A percentile compares a stretch with the other conserved stretches of the same genome.
These are phyloP conservation scores for Nyctibius grandis DNA, from an alignment of 2,797 vertebrate species.

Conservation along the genomic window DNA sequence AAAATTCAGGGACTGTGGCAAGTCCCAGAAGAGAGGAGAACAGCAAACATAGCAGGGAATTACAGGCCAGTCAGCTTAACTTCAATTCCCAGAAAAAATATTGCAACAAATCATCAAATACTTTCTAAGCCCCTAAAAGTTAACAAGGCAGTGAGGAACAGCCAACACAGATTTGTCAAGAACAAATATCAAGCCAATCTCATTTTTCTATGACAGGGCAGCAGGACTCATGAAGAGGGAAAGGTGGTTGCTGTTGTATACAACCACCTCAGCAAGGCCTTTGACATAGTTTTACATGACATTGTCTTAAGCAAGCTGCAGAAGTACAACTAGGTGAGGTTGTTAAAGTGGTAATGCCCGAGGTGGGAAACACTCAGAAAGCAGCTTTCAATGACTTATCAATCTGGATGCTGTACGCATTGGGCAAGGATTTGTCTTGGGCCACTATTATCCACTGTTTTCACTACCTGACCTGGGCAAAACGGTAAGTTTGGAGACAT, in stretches of 20 bases:
- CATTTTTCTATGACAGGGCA: background rate
- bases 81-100: slow-evolving; percentile 31
- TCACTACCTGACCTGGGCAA: rapidly evolving
- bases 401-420: background rate
- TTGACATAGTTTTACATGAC: no score
- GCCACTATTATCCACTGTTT: background rate
- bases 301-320: background rate
- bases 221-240: background rate
- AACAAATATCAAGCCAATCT: background rate
- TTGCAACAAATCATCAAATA: background rate
- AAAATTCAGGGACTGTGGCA: background rate
- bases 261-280: background rate
- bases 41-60: background rate
- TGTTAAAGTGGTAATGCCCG: rapidly evolving
- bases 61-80: slow-evolving; percentile 21
- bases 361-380: background rate
- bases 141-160: background rate
- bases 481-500: background rate
- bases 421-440: background rate
- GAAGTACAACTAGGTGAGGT: background rate
- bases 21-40: slow-evolving; percentile 11
- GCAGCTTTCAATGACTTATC: background rate
- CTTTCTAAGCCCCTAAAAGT: background rate
- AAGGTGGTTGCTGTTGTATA: background rate
- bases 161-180: background rate